Percentiles rank a stretch among this genome's conserved stretches.
phyloP scores from a whole-genome alignment of 2,797 vertebrate species.

The Streptopelia turtur region DNA sequence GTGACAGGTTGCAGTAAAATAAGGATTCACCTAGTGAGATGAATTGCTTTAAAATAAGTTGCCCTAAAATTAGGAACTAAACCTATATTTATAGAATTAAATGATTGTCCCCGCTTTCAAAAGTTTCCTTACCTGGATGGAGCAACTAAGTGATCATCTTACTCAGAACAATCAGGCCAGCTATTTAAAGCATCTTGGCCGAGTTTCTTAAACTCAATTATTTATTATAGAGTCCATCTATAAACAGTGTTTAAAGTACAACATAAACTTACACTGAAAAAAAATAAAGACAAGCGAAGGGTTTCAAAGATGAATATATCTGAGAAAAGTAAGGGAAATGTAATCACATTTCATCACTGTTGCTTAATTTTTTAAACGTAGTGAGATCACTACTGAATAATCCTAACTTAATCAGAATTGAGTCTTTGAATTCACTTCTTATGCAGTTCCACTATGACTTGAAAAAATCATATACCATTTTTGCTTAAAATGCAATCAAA shows the following conservation, averaged over 20 bases:
- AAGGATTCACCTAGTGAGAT: neutral
- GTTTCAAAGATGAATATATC: neutral
- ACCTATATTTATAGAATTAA: constrained; percentile 14
- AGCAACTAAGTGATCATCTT: neutral
- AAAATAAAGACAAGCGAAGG: neutral
- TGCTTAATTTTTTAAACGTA: neutral
- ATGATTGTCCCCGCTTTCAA: neutral
- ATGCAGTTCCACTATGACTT: fast-evolving
- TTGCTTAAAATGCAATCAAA: neutral
- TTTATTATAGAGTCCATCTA: neutral
- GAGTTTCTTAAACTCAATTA: neutral
- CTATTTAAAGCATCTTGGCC: neutral
- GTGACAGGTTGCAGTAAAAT: neutral
- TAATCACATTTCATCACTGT: neutral
- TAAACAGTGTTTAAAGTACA: neutral
- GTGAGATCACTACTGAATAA: neutral
- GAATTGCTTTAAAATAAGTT: neutral
- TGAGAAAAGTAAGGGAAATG: neutral
- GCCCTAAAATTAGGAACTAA: neutral
- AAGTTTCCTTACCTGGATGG: neutral
- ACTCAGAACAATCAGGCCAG: neutral
- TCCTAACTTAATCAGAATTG: neutral
- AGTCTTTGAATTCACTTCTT: neutral
- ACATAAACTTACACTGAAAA: neutral
- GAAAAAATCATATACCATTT: neutral